phyloP scores from a whole-genome alignment of 1,140 invertebrate species.

The Lasioglossum albipes region DNA sequence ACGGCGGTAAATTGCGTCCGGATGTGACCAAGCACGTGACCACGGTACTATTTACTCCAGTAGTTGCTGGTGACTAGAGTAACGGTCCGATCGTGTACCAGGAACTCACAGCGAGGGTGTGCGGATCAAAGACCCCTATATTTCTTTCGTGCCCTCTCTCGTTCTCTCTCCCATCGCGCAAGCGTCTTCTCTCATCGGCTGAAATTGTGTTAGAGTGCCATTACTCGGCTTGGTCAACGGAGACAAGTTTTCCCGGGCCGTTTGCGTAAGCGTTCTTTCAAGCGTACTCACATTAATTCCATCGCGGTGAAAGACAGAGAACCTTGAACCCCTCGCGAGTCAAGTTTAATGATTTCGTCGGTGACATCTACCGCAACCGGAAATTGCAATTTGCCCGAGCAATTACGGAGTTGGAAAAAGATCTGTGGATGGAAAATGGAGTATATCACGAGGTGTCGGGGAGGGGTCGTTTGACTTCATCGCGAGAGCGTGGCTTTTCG shows the following conservation, averaged over 20 bases:
- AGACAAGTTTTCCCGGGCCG: conserved; percentile 40
- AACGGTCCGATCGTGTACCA: conserved; percentile 58
- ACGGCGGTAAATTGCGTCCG: conserved; percentile 58
- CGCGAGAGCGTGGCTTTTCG: too few species aligned
- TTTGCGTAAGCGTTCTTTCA: conserved; percentile 36
- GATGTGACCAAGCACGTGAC: conserved; percentile 56
- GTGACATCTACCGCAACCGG: background rate
- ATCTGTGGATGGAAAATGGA: background rate
- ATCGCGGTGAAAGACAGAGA: conserved; percentile 1
- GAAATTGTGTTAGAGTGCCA: conserved; percentile 48
- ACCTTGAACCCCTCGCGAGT: conserved; percentile 16
- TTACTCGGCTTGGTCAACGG: conserved; percentile 50
- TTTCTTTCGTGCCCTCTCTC: conserved; percentile 15
- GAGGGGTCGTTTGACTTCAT: background rate
- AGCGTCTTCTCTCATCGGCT: conserved; percentile 31
- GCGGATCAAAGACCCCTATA: conserved; percentile 49
- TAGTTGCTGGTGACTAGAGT: conserved; percentile 54
- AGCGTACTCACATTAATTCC: conserved; percentile 48
- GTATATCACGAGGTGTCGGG: background rate
- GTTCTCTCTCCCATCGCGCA: background rate
- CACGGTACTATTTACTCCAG: conserved; percentile 54
- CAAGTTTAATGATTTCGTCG: conserved; percentile 5
- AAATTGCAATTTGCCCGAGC: background rate
- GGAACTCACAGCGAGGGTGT: conserved; percentile 58
- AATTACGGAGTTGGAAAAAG: background rate